phyloP scores from a whole-genome alignment of 2,888 invertebrate genomes.

The Idaea aversata region DNA sequence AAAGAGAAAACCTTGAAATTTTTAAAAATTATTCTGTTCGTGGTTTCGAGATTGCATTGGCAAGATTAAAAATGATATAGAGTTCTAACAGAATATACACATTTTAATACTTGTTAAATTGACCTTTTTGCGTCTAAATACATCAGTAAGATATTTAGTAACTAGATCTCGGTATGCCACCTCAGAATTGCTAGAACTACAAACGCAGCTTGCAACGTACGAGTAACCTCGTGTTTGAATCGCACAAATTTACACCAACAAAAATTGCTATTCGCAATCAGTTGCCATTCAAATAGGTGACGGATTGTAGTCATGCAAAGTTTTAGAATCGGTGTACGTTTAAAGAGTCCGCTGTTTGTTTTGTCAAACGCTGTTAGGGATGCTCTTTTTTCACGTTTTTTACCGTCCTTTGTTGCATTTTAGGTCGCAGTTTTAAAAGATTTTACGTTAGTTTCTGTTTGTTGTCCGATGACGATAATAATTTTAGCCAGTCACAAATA shows the following conservation, averaged over 20 bases:
- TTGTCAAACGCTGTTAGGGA: slow-evolving; percentile 1
- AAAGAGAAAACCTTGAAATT: background rate
- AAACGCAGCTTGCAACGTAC: slow-evolving; percentile 32
- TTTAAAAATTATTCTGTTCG: background rate
- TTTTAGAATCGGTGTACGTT: background rate
- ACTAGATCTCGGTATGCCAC: slow-evolving; percentile 4
- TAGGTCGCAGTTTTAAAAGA: background rate
- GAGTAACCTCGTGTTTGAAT: slow-evolving; percentile 37
- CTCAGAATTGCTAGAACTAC: slow-evolving; percentile 34
- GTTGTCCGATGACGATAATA: background rate
- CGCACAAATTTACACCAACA: slow-evolving; percentile 50
- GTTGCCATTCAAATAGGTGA: slow-evolving; percentile 43
- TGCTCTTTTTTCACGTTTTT: background rate
- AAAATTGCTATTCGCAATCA: slow-evolving; percentile 57
- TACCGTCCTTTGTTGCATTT: background rate
- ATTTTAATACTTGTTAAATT: no score
- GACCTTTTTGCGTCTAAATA: no score
- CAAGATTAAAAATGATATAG: no score
- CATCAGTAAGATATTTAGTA: no score
- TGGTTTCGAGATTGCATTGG: no score
- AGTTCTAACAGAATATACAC: no score
- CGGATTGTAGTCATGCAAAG: slow-evolving; percentile 13
- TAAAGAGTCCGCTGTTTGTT: background rate
- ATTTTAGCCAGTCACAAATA: background rate
- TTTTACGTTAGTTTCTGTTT: background rate